These are phyloP conservation scores for Micrasema minimum DNA, from an alignment of 1,140 invertebrate species.

Conservation along the genomic window DNA sequence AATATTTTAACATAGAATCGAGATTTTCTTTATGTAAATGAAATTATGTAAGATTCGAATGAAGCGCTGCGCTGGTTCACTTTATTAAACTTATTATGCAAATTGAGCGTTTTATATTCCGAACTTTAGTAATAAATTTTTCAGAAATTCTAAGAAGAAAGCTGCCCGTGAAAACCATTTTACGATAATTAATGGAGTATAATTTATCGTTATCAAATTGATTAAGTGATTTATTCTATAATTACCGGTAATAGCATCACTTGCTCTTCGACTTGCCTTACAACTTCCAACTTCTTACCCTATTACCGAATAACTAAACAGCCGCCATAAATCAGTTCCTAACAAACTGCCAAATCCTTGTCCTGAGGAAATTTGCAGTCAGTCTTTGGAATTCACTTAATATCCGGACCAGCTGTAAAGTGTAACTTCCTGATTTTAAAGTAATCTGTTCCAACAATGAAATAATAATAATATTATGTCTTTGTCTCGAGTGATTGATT, in stretches of 20 bases:
- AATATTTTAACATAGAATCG: constrained; percentile 25
- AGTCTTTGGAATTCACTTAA: neutral
- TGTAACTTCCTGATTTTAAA: no score
- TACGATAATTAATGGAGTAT: constrained; percentile 30
- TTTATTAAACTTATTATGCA: no score
- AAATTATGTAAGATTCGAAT: neutral
- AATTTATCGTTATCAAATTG: constrained; percentile 40
- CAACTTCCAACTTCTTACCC: neutral
- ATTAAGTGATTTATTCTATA: constrained; percentile 36
- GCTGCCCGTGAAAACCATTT: constrained; percentile 33
- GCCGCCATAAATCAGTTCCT: constrained; percentile 13
- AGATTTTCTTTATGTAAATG: constrained; percentile 19
- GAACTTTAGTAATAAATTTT: constrained; percentile 36
- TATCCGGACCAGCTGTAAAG: no score
- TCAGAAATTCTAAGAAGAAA: constrained; percentile 26
- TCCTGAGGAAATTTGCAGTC: neutral
- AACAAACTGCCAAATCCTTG: neutral
- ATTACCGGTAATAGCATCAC: constrained; percentile 36
- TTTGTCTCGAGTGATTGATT: no score
- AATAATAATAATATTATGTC: no score
- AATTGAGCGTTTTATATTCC: constrained; percentile 25
- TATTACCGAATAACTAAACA: constrained; percentile 21
- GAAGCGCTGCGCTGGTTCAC: neutral
- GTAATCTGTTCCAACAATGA: no score
- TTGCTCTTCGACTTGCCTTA: constrained; percentile 25